Evolutionary conservation across 2,888 invertebrate genomes (phyloP), one percentile per base, ranked within the genome.

Genomic region (Synergus japonicus): DNA sequence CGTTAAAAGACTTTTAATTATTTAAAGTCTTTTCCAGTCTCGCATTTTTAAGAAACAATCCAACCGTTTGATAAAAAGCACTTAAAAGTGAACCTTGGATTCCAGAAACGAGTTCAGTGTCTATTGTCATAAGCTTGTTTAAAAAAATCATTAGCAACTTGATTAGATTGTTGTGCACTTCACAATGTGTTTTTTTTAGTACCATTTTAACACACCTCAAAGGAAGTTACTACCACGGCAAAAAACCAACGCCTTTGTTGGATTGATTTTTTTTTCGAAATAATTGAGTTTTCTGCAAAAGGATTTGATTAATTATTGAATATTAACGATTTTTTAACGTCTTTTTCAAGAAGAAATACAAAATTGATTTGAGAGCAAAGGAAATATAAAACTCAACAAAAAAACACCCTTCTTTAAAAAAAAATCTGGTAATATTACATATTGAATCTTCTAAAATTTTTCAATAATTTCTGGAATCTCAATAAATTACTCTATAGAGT

Each of bases 61-160:
- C 12, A 64, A 12, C 37, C 13, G 4, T 0, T 2, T 37, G 64
- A 64, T 64, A 64, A 29, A 64, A 37, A 22, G 15, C 1, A 3
- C 15, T 15, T 64, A 64, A 65, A 9, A 9, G 9, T 9, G n/a
- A 65, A n/a, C 65, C 65, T 65, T 65, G 43, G 15, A 15, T 65
- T 43, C 10, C 7, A 65, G 9, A 41, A 65, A 65, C 37, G 65
- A 65, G 65, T 65, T 7, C 65, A 65, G 65, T 65, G 65, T 65
- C 65, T 13, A 65, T 43, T 41, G 13, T 43, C 37, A 65, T 15
- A 15, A 41, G 5, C 15, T 13, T 41, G 65, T 37, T 43, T n/a
- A 8, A 65, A 65, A 64, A 65, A 65, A 65, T 9, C n/a, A 8
- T 41, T 41, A 43, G 2, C 58, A 60, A 22, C 58, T 58, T 58